These are phyloP conservation scores for Lasius platythorax DNA, from an alignment of 2,888 invertebrate genomes.

Conservation along the genomic window DNA sequence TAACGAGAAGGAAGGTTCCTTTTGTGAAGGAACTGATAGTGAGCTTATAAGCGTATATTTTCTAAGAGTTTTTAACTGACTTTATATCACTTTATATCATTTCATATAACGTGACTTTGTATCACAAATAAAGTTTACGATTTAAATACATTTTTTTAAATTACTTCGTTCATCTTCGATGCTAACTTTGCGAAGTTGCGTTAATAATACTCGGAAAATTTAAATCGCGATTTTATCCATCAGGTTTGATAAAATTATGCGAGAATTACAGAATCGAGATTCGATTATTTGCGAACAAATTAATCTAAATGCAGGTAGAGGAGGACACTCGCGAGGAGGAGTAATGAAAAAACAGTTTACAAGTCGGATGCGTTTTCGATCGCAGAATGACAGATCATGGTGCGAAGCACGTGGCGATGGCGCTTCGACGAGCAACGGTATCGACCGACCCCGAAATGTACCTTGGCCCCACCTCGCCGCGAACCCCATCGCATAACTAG, in stretches of 20 bases:
- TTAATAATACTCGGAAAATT: not conserved
- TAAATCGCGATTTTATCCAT: not conserved
- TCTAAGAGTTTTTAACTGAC: not conserved
- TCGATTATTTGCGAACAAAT: constrained; percentile 21
- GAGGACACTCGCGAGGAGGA: not conserved
- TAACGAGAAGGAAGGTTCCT: not conserved
- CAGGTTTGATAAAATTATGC: constrained; percentile 1
- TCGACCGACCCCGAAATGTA: constrained; percentile 76
- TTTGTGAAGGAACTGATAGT: not conserved
- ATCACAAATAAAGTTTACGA: not conserved
- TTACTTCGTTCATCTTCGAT: not conserved
- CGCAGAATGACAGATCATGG: constrained; percentile 20
- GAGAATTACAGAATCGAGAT: not conserved
- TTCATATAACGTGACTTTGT: not conserved
- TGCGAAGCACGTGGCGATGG: constrained; percentile 63
- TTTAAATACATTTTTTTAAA: not conserved
- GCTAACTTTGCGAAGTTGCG: not conserved
- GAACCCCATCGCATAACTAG: constrained; percentile 62
- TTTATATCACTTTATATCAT: not conserved
- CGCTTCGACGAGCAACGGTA: constrained; percentile 71
- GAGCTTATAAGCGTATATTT: not conserved
- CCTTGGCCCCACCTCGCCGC: constrained; percentile 55
- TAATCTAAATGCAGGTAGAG: constrained; percentile 13
- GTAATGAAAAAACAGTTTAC: constrained; percentile 14
- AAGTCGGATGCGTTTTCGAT: constrained; percentile 37